A percentile compares a stretch with the other conserved stretches of the same genome.
phyloP scores from a whole-genome alignment of 1,140 invertebrate species.

The Kradibia gibbosae region DNA sequence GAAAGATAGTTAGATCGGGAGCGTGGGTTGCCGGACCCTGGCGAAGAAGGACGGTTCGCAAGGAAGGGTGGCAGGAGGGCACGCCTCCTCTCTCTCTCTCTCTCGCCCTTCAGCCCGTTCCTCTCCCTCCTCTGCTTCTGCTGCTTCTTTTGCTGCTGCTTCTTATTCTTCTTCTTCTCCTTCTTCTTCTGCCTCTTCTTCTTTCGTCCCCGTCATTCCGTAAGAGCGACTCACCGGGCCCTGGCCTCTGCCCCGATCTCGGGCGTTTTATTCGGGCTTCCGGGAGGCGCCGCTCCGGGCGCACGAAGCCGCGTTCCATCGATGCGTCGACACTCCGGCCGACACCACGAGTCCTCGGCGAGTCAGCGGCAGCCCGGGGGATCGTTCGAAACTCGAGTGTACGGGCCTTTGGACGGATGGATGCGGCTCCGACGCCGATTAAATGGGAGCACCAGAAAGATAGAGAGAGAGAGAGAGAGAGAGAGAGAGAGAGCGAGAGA shows the following conservation, averaged over 20 bases:
- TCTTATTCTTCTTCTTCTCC: no score
- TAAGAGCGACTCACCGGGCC: neutral
- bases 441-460: no score
- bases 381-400: slow-evolving; percentile 60
- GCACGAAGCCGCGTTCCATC: slow-evolving; percentile 50
- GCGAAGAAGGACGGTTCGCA: neutral
- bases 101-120: slow-evolving; percentile 32
- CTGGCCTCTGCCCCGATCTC: no score
- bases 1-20: neutral
- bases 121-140: no score
- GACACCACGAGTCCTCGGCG: slow-evolving; percentile 45
- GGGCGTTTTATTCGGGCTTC: slow-evolving; percentile 41
- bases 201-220: slow-evolving; percentile 25
- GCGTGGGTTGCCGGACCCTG: no score
- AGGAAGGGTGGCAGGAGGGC: neutral
- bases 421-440: slow-evolving; percentile 41
- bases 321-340: slow-evolving; percentile 53
- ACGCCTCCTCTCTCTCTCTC: neutral
- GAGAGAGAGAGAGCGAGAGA: neutral
- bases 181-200: no score
- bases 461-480: neutral
- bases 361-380: slow-evolving; percentile 40
- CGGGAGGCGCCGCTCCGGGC: slow-evolving; percentile 26
- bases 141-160: no score
- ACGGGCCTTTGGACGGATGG: slow-evolving; percentile 54